A percentile compares a stretch with the other conserved stretches of the same genome.
These are phyloP conservation scores for Zele albiditarsus DNA, from an alignment of 2,888 invertebrate genomes.

Conservation along the genomic window DNA sequence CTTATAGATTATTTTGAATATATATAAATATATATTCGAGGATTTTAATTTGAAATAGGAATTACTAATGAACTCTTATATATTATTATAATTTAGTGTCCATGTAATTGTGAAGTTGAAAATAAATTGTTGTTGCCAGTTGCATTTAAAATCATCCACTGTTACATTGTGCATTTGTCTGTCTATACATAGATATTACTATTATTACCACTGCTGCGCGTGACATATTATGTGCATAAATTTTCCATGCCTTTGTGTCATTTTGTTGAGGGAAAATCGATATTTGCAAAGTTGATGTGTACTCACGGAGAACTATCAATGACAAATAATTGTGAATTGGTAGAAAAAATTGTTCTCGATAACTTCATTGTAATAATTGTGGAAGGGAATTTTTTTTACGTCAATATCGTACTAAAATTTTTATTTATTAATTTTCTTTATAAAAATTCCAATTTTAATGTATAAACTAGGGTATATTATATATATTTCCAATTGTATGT, in stretches of 20 bases:
- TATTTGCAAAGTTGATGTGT: no score
- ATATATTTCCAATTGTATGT: no score
- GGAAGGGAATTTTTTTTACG: no score
- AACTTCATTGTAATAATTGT: no score
- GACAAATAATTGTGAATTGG: no score
- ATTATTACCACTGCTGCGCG: neutral
- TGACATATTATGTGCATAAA: constrained; percentile 3
- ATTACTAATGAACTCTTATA: neutral
- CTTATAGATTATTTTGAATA: neutral
- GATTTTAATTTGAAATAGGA: neutral
- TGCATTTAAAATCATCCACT: neutral
- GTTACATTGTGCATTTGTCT: neutral
- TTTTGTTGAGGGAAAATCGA: neutral
- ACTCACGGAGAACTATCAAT: no score
- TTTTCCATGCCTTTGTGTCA: neutral
- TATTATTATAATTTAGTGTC: neutral
- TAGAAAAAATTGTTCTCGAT: no score
- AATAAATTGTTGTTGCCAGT: neutral
- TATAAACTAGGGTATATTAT: no score
- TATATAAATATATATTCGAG: neutral
- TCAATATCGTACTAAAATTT: no score
- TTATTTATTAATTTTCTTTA: no score
- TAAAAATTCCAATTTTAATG: no score
- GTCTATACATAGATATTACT: neutral
- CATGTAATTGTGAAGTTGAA: neutral